Conservation (phyloP, 2,113 vertebrate species). For the Tragelaphus strepsiceros region DNA sequence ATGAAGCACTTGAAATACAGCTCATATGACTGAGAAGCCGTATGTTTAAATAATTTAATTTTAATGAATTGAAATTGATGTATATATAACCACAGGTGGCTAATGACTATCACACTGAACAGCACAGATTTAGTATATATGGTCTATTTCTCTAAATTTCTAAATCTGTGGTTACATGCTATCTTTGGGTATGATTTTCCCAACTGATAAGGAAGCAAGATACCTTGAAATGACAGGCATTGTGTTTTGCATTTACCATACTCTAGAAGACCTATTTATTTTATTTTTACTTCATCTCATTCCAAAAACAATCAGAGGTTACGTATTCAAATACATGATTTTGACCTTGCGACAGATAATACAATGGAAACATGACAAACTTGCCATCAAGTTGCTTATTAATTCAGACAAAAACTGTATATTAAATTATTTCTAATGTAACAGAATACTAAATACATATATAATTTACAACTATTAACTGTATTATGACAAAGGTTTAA, state of each 20-base stretch:
- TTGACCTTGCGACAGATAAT: neutral
- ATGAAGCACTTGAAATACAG: neutral
- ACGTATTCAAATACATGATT: neutral
- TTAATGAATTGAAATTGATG: neutral
- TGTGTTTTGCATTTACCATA: neutral
- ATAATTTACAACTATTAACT: neutral
- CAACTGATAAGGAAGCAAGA: neutral
- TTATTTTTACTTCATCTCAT: neutral
- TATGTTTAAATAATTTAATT: neutral
- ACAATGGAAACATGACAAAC: neutral
- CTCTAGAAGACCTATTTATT: neutral
- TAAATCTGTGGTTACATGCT: neutral
- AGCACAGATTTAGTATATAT: neutral
- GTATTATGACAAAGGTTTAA: neutral
- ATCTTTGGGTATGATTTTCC: neutral
- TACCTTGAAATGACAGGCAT: accelerated
- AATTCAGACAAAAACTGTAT: neutral
- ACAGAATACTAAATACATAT: neutral
- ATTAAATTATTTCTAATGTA: neutral
- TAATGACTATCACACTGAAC: neutral
- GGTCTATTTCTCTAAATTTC: neutral
- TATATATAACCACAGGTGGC: neutral
- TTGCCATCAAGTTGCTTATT: neutral
- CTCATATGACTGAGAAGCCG: neutral
- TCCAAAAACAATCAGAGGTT: neutral